These are phyloP conservation scores for Anarsia innoxiella DNA, from an alignment of 2,888 invertebrate species.

Conservation along the genomic window DNA sequence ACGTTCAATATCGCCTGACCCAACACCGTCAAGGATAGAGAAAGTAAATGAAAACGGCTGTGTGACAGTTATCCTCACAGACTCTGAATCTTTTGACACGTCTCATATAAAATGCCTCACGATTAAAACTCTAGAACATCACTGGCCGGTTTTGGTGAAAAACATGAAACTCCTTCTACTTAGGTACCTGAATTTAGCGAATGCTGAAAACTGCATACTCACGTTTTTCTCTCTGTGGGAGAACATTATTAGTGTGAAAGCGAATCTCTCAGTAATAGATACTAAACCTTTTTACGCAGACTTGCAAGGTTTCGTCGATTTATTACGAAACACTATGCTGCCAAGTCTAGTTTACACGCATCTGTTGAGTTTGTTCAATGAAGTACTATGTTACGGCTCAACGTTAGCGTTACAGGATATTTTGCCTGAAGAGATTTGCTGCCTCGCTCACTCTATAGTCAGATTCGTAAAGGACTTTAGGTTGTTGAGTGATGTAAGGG, in stretches of 20 bases:
- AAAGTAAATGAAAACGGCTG: conserved; percentile 70
- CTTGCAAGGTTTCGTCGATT: conserved; percentile 85
- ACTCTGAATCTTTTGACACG: conserved; percentile 90
- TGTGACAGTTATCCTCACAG: conserved; percentile 79
- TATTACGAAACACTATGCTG: conserved; percentile 80
- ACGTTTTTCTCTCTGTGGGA: conserved; percentile 93
- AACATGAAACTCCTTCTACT: conserved; percentile 77
- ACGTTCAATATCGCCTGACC: conserved; percentile 45
- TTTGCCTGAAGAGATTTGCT: conserved; percentile 91
- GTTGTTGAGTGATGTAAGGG: conserved; percentile 76
- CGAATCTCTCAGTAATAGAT: conserved; percentile 91
- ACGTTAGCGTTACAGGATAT: conserved; percentile 92
- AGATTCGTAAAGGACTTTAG: conserved; percentile 90
- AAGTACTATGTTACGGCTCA: conserved; percentile 93
- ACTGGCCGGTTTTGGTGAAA: conserved; percentile 88
- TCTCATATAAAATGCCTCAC: conserved; percentile 89
- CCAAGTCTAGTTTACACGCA: conserved; percentile 90
- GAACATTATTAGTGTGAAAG: conserved; percentile 91
- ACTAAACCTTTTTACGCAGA: conserved; percentile 92
- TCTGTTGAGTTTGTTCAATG: conserved; percentile 89
- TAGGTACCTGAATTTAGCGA: conserved; percentile 73
- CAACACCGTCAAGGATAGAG: conserved; percentile 52
- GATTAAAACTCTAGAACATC: conserved; percentile 87
- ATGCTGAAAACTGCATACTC: conserved; percentile 82
- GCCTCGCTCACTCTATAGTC: conserved; percentile 88